Percentiles rank a stretch among this genome's conserved stretches.
phyloP scores from a whole-genome alignment of 2,113 vertebrate genomes.

The Orthonyx spaldingii region DNA sequence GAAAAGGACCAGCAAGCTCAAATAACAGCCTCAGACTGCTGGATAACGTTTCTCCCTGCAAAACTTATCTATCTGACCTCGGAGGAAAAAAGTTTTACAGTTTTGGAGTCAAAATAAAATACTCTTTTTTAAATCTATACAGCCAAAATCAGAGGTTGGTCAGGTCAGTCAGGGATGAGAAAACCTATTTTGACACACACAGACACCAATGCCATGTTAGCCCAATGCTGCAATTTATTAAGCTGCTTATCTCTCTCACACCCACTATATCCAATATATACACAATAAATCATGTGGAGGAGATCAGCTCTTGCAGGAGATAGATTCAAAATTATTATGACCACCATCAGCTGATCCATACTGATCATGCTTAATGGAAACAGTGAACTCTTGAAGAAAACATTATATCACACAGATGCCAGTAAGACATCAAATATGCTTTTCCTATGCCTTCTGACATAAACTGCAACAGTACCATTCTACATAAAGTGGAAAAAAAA shows the following conservation, averaged over 20 bases:
- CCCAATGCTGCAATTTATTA: not conserved
- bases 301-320: not conserved
- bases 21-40: not conserved
- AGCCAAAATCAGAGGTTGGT: not conserved
- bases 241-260: not conserved
- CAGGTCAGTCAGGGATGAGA: not conserved
- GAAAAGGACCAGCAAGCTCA: conserved; percentile 22
- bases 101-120: not conserved
- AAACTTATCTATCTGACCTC: not conserved
- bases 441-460: not conserved
- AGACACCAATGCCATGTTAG: not conserved
- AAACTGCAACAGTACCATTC: not conserved
- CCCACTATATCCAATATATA: not conserved
- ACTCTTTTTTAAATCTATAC: not conserved
- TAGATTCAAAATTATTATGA: not conserved
- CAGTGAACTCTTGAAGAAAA: not conserved
- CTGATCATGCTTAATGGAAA: conserved; percentile 27
- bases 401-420: not conserved
- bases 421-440: not conserved
- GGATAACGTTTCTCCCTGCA: not conserved
- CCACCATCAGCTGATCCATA: not conserved
- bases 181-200: not conserved
- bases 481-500: not conserved
- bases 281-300: not conserved
- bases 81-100: not conserved